These are phyloP conservation scores for Macrobrachium nipponense DNA, from an alignment of 1,140 invertebrate species.

Conservation along the genomic window DNA sequence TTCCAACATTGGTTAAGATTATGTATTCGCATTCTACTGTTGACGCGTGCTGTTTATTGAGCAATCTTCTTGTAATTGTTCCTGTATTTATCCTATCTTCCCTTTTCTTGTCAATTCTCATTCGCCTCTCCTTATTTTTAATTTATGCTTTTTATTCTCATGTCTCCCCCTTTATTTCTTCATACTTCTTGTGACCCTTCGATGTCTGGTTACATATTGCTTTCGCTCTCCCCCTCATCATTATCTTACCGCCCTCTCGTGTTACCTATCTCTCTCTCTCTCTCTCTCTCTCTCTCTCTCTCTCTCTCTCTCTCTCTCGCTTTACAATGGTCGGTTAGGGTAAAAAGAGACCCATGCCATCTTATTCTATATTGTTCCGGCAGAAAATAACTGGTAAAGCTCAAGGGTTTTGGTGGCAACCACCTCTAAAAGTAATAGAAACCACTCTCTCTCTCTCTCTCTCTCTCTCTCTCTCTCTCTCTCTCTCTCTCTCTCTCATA, in stretches of 20 bases:
- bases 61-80: not conserved
- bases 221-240: not conserved
- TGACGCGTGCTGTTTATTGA: not conserved
- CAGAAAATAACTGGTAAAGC: no score
- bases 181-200: not conserved
- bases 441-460: no score
- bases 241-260: not conserved
- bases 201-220: not conserved
- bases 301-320: not conserved
- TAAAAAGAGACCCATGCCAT: no score
- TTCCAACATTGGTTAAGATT: no score
- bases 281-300: not conserved
- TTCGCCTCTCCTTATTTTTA: not conserved
- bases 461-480: no score
- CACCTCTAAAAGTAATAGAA: no score
- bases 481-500: no score
- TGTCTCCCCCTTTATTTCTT: not conserved
- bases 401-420: no score
- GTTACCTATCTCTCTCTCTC: not conserved
- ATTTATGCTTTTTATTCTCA: not conserved
- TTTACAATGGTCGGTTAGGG: not conserved
- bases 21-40: not conserved
- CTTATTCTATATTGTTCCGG: no score
- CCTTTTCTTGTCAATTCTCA: not conserved
- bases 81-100: not conserved